Evolutionary conservation across 2,797 vertebrate species (phyloP).

Genomic region (Setipinna tenuifilis): DNA sequence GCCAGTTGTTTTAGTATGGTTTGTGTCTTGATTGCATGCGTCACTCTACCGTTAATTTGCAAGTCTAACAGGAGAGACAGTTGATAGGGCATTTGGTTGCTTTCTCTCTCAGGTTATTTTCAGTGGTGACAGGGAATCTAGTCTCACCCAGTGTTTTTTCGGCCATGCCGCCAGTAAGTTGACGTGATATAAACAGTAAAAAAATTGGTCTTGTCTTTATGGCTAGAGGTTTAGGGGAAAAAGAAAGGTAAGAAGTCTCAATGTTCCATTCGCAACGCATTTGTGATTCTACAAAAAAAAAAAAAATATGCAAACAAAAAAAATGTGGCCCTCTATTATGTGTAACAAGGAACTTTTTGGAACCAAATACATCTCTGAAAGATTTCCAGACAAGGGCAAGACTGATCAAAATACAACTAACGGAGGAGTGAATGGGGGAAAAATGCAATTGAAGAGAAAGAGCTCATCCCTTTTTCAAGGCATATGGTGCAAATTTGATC

Average conservation of each 20-base stretch:
- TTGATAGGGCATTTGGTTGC: constrained; percentile 76
- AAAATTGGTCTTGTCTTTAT: constrained; percentile 42
- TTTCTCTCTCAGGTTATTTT: constrained; percentile 67
- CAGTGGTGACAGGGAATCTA: constrained; percentile 70
- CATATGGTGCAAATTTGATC: constrained; percentile 86
- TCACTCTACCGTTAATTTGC: constrained; percentile 68
- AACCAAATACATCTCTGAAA: constrained; percentile 70
- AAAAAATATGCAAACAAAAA: not conserved
- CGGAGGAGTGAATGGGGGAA: constrained; percentile 67
- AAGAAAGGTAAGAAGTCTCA: constrained; percentile 41
- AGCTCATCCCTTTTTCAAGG: constrained; percentile 75
- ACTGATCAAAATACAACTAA: constrained; percentile 74
- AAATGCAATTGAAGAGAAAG: constrained; percentile 64
- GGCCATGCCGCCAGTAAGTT: constrained; percentile 71
- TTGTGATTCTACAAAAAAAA: not conserved
- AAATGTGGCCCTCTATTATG: constrained; percentile 68
- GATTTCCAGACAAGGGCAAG: constrained; percentile 26
- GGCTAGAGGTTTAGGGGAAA: constrained; percentile 45
- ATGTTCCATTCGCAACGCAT: not conserved
- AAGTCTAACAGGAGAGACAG: constrained; percentile 69
- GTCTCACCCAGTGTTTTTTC: constrained; percentile 67
- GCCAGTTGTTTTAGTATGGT: constrained; percentile 59
- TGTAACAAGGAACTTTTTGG: constrained; percentile 70
- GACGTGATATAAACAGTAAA: constrained; percentile 35
- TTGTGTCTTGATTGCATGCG: constrained; percentile 68